Conservation (phyloP, 2,888 invertebrate genomes). For the Hypselothyrea guttata region DNA sequence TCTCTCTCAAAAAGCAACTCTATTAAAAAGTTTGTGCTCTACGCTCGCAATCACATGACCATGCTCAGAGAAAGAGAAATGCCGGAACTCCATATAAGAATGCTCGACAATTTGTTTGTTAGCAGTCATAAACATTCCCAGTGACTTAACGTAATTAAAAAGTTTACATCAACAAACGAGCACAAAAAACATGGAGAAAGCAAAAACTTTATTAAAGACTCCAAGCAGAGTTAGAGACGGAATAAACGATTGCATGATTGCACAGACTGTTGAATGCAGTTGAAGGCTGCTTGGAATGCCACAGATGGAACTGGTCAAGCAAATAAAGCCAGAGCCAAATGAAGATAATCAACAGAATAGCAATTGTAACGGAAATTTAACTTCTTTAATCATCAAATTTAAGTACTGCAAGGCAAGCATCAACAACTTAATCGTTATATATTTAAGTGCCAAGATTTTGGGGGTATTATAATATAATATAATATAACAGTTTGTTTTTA, state of each 20-base stretch:
- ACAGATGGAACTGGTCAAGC: slow-evolving; percentile 14
- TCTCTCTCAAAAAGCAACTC: slow-evolving; percentile 29
- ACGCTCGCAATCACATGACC: slow-evolving; percentile 1
- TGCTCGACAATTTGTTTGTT: slow-evolving; percentile 39
- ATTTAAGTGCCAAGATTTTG: no score
- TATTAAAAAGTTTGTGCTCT: slow-evolving; percentile 31
- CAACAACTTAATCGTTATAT: background rate
- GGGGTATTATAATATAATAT: no score
- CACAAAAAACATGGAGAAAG: slow-evolving; percentile 10
- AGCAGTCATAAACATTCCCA: slow-evolving; percentile 43
- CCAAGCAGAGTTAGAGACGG: slow-evolving; percentile 2
- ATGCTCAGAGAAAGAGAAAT: slow-evolving; percentile 4
- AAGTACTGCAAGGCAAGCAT: slow-evolving; percentile 5
- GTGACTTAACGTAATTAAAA: slow-evolving; percentile 66
- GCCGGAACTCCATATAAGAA: slow-evolving; percentile 11
- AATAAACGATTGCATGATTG: slow-evolving; percentile 8
- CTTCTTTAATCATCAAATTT: background rate
- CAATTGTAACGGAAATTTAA: background rate
- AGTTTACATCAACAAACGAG: slow-evolving; percentile 45
- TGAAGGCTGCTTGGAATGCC: slow-evolving; percentile 38
- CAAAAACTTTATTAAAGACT: slow-evolving; percentile 19
- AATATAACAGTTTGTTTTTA: no score
- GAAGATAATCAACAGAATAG: background rate
- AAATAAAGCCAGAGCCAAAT: slow-evolving; percentile 1
- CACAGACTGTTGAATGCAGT: background rate